Percentiles rank a stretch among this genome's conserved stretches.
phyloP scores from a whole-genome alignment of 2,797 vertebrate genomes.

The Darevskia nairensis region DNA sequence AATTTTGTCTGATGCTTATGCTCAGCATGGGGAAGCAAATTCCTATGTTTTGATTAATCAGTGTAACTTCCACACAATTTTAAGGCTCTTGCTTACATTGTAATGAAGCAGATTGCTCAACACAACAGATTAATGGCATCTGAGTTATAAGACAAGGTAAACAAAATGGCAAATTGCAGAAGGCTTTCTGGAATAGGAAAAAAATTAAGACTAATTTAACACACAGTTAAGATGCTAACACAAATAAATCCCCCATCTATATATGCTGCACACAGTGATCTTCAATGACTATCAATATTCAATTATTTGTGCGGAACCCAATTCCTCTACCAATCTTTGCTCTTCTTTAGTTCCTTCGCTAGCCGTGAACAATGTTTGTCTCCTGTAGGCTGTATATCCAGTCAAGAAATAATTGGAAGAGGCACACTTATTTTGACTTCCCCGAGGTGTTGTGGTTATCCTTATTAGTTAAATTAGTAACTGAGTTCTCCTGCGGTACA shows the following conservation, averaged over 20 bases:
- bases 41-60: slow-evolving; percentile 52
- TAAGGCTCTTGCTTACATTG: slow-evolving; percentile 49
- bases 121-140: slow-evolving; percentile 41
- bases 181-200: slow-evolving; percentile 2
- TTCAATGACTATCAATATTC: not conserved
- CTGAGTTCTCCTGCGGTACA: not conserved
- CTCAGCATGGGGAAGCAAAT: slow-evolving; percentile 50
- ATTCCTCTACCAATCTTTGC: not conserved
- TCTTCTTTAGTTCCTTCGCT: not conserved
- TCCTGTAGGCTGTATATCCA: slow-evolving; percentile 1
- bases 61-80: slow-evolving; percentile 40
- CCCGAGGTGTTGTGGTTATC: not conserved
- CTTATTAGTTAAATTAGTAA: slow-evolving; percentile 18
- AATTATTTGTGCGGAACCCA: not conserved
- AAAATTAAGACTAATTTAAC: not conserved
- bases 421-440: slow-evolving; percentile 12
- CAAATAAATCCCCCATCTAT: not conserved
- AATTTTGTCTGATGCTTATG: slow-evolving; percentile 49
- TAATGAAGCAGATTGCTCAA: slow-evolving; percentile 56
- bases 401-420: slow-evolving; percentile 21
- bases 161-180: slow-evolving; percentile 41
- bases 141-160: slow-evolving; percentile 44
- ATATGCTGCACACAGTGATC: not conserved
- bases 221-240: not conserved
- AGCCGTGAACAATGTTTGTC: not conserved